Evolutionary conservation across 2,888 invertebrate species (phyloP).

Genomic region (Drosophila putrida): DNA sequence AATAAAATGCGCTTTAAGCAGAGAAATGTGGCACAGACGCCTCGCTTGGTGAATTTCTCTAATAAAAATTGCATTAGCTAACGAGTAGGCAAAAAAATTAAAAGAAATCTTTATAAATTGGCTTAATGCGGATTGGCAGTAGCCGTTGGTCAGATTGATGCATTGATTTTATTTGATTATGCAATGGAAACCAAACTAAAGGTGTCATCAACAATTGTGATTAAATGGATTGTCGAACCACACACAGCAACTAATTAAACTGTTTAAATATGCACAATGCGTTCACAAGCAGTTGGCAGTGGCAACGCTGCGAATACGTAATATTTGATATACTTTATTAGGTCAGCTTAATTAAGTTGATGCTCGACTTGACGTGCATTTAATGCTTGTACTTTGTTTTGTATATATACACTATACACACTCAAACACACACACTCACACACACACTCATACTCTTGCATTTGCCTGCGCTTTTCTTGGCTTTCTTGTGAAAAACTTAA

Average conservation of each 20-base stretch:
- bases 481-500: conserved; percentile 21
- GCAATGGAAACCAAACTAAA: conserved; percentile 6
- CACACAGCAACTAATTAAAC: neutral
- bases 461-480: conserved; percentile 9
- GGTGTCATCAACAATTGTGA: conserved; percentile 9
- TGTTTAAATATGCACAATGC: conserved; percentile 1
- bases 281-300: neutral
- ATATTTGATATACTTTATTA: conserved; percentile 15
- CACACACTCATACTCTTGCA: conserved; percentile 47
- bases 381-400: conserved; percentile 4
- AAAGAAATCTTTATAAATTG: conserved; percentile 52
- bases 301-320: conserved; percentile 31
- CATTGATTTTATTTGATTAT: conserved; percentile 13
- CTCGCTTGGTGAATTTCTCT: conserved; percentile 38
- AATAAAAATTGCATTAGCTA: conserved; percentile 67
- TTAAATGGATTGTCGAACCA: conserved; percentile 1
- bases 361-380: neutral
- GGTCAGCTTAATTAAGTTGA: conserved; percentile 22
- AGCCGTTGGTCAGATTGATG: neutral
- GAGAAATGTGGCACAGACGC: conserved; percentile 7
- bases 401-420: neutral
- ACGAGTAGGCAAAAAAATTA: conserved; percentile 65
- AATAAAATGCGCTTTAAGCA: conserved; percentile 45
- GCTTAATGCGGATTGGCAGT: conserved; percentile 46
- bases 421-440: conserved; percentile 2